Base-by-base conservation (phyloP, 2,888 invertebrate genomes). In the Mayetiola destructor region DNA sequence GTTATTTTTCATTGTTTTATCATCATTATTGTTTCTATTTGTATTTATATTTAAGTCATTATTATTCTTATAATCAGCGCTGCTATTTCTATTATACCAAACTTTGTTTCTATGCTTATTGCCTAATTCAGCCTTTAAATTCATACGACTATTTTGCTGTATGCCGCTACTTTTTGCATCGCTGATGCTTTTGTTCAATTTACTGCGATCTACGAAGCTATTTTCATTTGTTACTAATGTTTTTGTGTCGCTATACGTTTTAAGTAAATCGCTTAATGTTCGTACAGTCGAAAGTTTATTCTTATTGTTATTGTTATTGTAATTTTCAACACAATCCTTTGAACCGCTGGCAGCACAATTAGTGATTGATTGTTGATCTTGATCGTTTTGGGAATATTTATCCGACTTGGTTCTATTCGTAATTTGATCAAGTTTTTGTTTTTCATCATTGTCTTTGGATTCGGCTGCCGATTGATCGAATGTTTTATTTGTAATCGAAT, bases 61-160 rank as follows among this genome's bases (percentile, higher is more conserved):
- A 54, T 54, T 32, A 35, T 36, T 54, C 21, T 32, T 54, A 54
- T 54, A 32, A 54, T 21, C n/a, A 32, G 18, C 35, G 30, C n/a
- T 53, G 18, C 30, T 53, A 53, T 12, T 10, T 14, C 18, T 53
- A 53, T 53, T 53, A 53, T 32, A 30, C 32, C 30, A 32, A 30
- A 56, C 20, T 32, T 18, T 52, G n/a, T n/a, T n/a, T n/a, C n/a
- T n/a, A n/a, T n/a, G n/a, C 57, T 57, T 57, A 52, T 27, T 52
- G 36, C n/a, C 37, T 57, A 57, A 53, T 37, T 57, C 57, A 57
- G 57, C 57, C 57, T 57, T 57, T 52, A 27, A 21, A 52, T 52
- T 57, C 36, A 36, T 21, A 53, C 30, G 29, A 53, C 30, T 53
- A 53, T 53, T 53, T 18, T 30, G n/a, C n/a, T n/a, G n/a, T n/a